Percentiles rank a stretch among this genome's conserved stretches.
Evolutionary conservation across 2,888 invertebrate genomes (phyloP).

Genomic region (Ennomos erosarius): DNA sequence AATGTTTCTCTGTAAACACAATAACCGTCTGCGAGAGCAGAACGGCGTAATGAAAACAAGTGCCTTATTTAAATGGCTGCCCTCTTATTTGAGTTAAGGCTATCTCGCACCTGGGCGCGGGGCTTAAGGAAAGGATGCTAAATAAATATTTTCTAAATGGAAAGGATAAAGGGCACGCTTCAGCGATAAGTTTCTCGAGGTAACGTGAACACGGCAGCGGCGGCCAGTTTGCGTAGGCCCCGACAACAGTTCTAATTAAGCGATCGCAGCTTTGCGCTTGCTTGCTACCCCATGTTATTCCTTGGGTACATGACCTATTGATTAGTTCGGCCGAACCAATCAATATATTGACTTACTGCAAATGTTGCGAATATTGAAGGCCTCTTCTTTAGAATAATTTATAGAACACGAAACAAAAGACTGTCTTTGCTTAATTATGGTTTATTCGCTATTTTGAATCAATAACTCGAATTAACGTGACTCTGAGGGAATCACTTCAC

Average conservation of each 20-base stretch:
- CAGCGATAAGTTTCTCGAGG: conserved; percentile 73
- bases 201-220: conserved; percentile 54
- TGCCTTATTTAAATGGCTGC: conserved; percentile 76
- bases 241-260: conserved; percentile 73
- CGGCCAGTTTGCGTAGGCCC: conserved; percentile 69
- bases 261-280: conserved; percentile 44
- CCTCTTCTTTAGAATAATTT: too few relatives aligned
- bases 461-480: too few relatives aligned
- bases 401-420: too few relatives aligned
- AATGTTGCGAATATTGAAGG: neutral
- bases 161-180: conserved; percentile 77
- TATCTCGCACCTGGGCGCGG: conserved; percentile 76
- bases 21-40: conserved; percentile 47
- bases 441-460: too few relatives aligned
- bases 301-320: conserved; percentile 20
- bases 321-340: conserved; percentile 16
- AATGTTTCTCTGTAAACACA: conserved; percentile 21
- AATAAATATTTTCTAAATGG: conserved; percentile 82
- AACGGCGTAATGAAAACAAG: conserved; percentile 69
- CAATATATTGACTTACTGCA: conserved; percentile 1
- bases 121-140: conserved; percentile 80
- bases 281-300: conserved; percentile 11
- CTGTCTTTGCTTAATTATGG: too few relatives aligned
- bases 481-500: too few relatives aligned
- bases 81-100: conserved; percentile 78